Base-by-base conservation (phyloP, 2,888 invertebrate species). In the Pinctada fucata region DNA sequence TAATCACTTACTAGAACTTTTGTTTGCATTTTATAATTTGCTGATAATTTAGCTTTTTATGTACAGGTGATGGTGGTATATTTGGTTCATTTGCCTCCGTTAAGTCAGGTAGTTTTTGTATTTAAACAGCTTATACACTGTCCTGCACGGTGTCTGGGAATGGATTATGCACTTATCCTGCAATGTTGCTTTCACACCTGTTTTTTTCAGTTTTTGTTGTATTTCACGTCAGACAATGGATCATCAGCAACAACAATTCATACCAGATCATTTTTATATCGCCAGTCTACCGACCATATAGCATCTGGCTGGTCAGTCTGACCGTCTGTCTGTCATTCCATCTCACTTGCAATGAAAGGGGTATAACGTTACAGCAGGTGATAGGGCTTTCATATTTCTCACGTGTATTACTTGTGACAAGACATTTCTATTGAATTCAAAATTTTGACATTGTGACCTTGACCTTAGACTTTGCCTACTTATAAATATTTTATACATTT, bases 11-110 rank as follows among this genome's bases (percentile, higher is more conserved):
- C 31, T 31, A 31, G 31, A 31, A 31, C 31, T 31, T 31, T 31
- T 31, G 31, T 31, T 31, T 31, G 31, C 31, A 31, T 31, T 31
- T 31, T 31, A 31, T 31, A 31, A 31, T 31, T 31, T 31, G 31
- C 31, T 31, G 31, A 31, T 31, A 31, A 31, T 31, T 31, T 73
- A 64, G 47, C 31, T 63, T 73, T 64, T 73, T 64, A 63, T 64
- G 45, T n/a, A 75, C 75, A 75, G 75, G 67, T 75, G 75, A 75
- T 45, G 68, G 73, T 31, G 64, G 75, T 68, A 51, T 75, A 48
- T 67, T 68, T 67, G 75, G 75, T 75, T 75, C 75, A 10, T 47
- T 67, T 52, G 50, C 75, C 50, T 75, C 75, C 50, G n/a, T 75
- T 16, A 68, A 68, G 48, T 75, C 75, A 75, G 75, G 75, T 75